Base-by-base conservation (phyloP, 2,797 vertebrate species). In the Bryconaethiops microstoma region DNA sequence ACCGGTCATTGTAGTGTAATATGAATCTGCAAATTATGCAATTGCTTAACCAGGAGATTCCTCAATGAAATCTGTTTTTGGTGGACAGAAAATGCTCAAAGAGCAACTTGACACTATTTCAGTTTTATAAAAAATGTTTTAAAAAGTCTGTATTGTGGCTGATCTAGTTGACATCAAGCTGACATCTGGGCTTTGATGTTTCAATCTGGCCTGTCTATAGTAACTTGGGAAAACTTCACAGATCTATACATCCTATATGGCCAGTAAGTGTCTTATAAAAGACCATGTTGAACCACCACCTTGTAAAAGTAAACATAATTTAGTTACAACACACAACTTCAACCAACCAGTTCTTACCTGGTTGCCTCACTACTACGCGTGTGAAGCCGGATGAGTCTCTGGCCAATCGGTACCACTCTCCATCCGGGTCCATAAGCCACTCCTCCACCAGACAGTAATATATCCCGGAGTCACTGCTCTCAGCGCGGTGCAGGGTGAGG, bases 371-470 rank as follows among this genome's bases (percentile, higher is more conserved):
- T 0, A 93, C 92, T 86, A 99, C 95, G 83, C 96, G 94, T 0
- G 96, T 97, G 79, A 96, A 92, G 0, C 97, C 98, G 0, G 98
- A 99, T 7, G 95, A 91, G 84, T 99, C 97, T 83, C 96, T 92
- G 0, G 97, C 94, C 88, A 98, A 91, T 79, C 95, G 95, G 90
- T 99, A 99, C 97, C 97, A 99, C 81, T 92, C 94, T 0, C 97
- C 96, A 82, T 98, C 97, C 29, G 98, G 97, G 87, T 97, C 97
- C 29, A 95, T 95, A 86, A 97, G 94, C 97, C 97, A 99, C 89
- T 99, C 98, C 88, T 99, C 96, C 91, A 99, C 98, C 0, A 97
- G 94, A 91, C 98, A 99, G 91, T 98, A 99, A 92, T 99, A 99
- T 48, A 95, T 96, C 79, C 97, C 98, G 0, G 96, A 97, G 87